Evolutionary conservation across 2,797 vertebrate species (phyloP).

Genomic region (Premnoplex brunnescens): DNA sequence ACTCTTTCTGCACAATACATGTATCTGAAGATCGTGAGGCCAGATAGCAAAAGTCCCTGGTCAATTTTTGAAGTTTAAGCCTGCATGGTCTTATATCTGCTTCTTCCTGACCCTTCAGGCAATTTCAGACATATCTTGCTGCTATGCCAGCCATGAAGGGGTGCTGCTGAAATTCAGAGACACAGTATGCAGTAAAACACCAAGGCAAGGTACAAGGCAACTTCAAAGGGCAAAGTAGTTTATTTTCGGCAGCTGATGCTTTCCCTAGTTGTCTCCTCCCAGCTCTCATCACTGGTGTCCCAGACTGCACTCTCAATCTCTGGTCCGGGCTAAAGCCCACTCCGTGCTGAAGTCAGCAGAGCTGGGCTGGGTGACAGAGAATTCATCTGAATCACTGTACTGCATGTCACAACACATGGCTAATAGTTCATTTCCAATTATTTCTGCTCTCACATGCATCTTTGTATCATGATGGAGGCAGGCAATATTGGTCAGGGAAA

Average conservation of each 20-base stretch:
- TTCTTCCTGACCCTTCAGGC: background rate
- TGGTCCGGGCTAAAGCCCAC: background rate
- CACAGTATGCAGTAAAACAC: background rate
- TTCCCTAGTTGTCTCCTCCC: background rate
- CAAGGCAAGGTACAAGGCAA: background rate
- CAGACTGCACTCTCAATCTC: background rate
- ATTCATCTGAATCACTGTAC: background rate
- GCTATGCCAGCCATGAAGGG: background rate
- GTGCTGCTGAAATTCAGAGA: background rate
- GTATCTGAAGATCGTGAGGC: background rate
- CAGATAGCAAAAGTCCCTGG: background rate
- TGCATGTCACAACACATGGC: background rate
- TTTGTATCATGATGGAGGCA: background rate
- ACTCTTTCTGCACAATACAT: background rate
- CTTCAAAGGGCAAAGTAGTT: background rate
- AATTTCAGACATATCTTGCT: background rate
- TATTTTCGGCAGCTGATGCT: background rate
- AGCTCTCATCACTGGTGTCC: background rate
- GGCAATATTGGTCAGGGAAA: background rate
- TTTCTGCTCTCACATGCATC: accelerated
- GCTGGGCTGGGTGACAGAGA: background rate
- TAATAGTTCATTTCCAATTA: background rate
- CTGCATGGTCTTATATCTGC: background rate
- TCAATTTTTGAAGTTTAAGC: background rate
- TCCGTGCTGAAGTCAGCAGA: background rate